Conservation (phyloP, 2,797 vertebrate genomes). For the Notolabrus celidotus region DNA sequence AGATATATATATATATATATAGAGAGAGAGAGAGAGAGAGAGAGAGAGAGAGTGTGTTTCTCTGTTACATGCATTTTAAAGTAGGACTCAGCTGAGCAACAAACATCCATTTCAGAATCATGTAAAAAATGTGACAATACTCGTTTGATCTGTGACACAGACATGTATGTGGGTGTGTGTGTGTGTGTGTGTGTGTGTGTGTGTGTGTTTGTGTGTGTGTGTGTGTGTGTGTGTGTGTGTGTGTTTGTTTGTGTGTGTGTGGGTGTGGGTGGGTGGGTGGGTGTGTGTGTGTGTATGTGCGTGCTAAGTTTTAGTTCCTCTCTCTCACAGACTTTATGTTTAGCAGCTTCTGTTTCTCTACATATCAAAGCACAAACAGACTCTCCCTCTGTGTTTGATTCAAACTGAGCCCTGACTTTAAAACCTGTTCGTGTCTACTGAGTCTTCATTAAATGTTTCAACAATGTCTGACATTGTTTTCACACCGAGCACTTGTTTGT, state of each 20-base stretch:
- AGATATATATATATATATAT: too few relatives aligned
- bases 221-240: neutral
- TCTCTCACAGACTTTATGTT: constrained; percentile 51
- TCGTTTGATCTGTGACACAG: constrained; percentile 16
- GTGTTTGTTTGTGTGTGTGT: neutral
- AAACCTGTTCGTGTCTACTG: neutral
- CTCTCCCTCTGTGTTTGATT: neutral
- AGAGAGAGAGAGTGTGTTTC: too few relatives aligned
- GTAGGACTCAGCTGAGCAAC: neutral
- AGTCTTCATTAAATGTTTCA: neutral
- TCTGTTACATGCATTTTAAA: constrained; percentile 33
- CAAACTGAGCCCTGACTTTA: neutral
- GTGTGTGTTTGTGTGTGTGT: neutral
- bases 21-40: too few relatives aligned
- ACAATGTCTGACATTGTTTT: neutral
- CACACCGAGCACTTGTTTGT: neutral
- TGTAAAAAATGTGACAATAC: constrained; percentile 57
- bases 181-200: neutral
- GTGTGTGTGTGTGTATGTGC: too few relatives aligned
- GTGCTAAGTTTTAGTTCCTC: constrained; percentile 63
- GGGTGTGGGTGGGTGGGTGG: too few relatives aligned
- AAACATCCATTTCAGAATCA: neutral
- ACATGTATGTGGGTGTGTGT: neutral
- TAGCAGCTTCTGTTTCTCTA: neutral
- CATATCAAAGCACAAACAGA: neutral